phyloP scores from a whole-genome alignment of 1,140 invertebrate species.

The Pteromalus puparum region DNA sequence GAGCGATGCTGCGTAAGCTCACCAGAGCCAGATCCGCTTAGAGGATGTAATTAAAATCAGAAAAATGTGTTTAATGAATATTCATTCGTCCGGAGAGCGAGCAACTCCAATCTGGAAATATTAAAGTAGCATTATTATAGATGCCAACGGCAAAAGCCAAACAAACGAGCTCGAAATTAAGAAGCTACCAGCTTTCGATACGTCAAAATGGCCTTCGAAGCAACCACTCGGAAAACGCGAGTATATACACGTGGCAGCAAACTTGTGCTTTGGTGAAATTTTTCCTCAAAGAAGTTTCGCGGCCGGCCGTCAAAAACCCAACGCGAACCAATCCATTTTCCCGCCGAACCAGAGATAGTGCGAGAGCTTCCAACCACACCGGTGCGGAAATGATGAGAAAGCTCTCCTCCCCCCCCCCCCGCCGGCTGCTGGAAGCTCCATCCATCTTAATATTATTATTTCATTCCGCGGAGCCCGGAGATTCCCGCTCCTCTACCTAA shows the following conservation, averaged over 20 bases:
- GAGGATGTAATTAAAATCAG: conserved; percentile 73
- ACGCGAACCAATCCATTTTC: conserved; percentile 52
- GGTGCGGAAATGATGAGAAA: conserved; percentile 49
- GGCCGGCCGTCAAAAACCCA: conserved; percentile 38
- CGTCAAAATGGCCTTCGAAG: neutral
- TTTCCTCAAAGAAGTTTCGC: conserved; percentile 18
- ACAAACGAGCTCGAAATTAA: conserved; percentile 45
- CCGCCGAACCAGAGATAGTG: conserved; percentile 20
- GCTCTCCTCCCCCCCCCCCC: conserved; percentile 21
- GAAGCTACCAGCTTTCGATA: neutral
- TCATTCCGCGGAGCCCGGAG: conserved; percentile 64
- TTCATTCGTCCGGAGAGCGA: conserved; percentile 62
- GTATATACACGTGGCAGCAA: neutral
- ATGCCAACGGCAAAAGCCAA: conserved; percentile 3
- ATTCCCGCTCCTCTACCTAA: conserved; percentile 58
- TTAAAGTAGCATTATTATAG: conserved; percentile 54
- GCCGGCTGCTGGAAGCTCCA: conserved; percentile 49
- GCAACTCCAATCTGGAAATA: conserved; percentile 63
- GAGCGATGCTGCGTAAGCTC: conserved; percentile 60
- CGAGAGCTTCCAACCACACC: neutral
- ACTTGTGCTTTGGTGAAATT: neutral
- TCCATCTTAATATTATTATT: conserved; percentile 72
- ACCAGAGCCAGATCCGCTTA: conserved; percentile 68
- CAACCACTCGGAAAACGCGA: too few species aligned
- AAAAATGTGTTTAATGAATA: conserved; percentile 72